A percentile compares a stretch with the other conserved stretches of the same genome.
These are phyloP conservation scores for Sylvietta virens DNA, from an alignment of 2,113 vertebrate genomes.

Conservation along the genomic window DNA sequence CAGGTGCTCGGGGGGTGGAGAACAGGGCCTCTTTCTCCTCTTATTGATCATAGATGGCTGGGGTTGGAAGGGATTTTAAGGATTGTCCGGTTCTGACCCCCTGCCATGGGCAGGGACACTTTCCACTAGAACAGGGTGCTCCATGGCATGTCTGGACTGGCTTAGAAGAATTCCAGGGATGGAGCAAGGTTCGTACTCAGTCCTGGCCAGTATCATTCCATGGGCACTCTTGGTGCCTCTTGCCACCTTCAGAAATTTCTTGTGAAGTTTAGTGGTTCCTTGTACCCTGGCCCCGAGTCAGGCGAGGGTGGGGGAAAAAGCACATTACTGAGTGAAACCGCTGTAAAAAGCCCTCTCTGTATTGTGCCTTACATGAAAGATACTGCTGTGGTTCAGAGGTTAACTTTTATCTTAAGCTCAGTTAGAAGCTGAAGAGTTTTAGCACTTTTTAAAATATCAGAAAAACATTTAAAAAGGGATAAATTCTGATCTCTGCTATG, in stretches of 20 bases:
- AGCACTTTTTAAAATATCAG: neutral
- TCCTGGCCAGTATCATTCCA: neutral
- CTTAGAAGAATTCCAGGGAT: neutral
- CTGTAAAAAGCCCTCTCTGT: neutral
- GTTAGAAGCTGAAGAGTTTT: constrained; percentile 8
- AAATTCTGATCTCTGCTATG: neutral
- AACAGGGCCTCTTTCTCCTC: neutral
- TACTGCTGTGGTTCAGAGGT: constrained; percentile 17
- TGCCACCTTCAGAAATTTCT: neutral
- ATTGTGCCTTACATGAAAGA: constrained; percentile 36
- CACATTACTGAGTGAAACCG: neutral
- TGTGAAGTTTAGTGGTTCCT: neutral
- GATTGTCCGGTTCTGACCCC: neutral
- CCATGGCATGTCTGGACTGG: neutral
- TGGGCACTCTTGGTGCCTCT: neutral
- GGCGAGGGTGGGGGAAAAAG: neutral
- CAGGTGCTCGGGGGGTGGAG: neutral
- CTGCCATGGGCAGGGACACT: neutral
- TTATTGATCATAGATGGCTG: neutral
- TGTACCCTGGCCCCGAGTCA: neutral
- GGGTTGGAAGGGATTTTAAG: neutral
- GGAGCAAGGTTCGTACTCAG: neutral
- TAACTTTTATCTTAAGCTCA: constrained; percentile 41
- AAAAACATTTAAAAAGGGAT: neutral
- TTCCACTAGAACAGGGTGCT: neutral